phyloP scores from a whole-genome alignment of 2,113 vertebrate species.

The Siniperca chuatsi region DNA sequence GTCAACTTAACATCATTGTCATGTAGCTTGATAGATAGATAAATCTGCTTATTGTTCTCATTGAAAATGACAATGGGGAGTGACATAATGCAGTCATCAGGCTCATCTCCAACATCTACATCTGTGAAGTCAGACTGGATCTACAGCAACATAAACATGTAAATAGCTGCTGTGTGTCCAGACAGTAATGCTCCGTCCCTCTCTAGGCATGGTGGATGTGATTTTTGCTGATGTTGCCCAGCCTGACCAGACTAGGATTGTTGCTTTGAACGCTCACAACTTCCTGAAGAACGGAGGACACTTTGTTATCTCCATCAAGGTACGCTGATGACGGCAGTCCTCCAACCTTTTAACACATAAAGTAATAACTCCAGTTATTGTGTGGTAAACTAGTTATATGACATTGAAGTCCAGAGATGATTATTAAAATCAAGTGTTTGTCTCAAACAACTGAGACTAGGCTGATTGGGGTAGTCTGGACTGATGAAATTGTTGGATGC shows the following conservation, averaged over 20 bases:
- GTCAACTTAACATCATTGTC: background rate
- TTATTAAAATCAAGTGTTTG: background rate
- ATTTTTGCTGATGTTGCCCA: conserved; percentile 96
- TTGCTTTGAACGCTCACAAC: conserved; percentile 94
- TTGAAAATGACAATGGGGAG: background rate
- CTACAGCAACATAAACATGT: background rate
- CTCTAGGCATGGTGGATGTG: conserved; percentile 95
- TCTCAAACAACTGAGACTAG: background rate
- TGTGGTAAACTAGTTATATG: background rate
- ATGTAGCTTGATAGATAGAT: background rate
- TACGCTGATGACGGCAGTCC: conserved; percentile 39
- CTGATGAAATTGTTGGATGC: background rate
- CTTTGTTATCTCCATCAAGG: conserved; percentile 97
- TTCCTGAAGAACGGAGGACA: conserved; percentile 95
- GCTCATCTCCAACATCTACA: background rate
- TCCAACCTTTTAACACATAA: background rate
- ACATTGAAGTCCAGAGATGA: background rate
- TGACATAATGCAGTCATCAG: background rate
- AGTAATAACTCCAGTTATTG: background rate
- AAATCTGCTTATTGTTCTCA: background rate
- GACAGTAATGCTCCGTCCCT: background rate
- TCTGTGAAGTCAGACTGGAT: background rate
- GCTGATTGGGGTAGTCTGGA: background rate
- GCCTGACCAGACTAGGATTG: conserved; percentile 95
- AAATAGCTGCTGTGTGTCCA: background rate